Conservation (phyloP, 2,797 vertebrate genomes). For the Mallotus villosus region DNA sequence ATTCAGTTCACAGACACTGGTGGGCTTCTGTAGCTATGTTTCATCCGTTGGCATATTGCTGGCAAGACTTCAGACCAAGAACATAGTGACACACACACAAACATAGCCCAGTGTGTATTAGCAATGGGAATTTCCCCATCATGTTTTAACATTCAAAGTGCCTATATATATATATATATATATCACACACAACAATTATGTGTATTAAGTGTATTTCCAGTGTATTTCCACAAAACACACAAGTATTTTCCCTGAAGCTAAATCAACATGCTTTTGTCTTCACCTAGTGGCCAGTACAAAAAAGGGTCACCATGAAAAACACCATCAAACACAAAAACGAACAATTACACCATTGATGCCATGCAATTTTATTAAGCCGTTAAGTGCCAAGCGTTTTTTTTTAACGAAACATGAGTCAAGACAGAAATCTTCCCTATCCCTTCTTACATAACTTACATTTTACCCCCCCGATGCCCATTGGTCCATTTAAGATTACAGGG, state of each 20-base stretch:
- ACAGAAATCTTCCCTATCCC: constrained; percentile 6
- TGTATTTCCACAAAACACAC: background rate
- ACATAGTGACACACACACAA: no score
- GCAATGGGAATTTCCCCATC: no score
- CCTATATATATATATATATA: no score
- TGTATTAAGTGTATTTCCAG: no score
- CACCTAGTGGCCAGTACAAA: constrained; percentile 39
- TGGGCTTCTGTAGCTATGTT: background rate
- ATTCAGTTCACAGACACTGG: constrained; percentile 1
- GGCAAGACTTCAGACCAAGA: background rate
- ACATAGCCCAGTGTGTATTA: no score
- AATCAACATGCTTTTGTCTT: constrained; percentile 30
- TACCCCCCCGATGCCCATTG: constrained; percentile 18
- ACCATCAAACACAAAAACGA: background rate
- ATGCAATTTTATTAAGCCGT: constrained; percentile 48
- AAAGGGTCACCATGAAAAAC: constrained; percentile 4
- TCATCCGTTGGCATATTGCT: no score
- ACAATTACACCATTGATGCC: background rate
- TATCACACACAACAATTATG: background rate
- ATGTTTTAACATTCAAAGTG: no score
- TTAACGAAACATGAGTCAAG: constrained; percentile 24
- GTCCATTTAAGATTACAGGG: constrained; percentile 31
- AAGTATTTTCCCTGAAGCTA: background rate
- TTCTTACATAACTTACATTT: constrained; percentile 16
- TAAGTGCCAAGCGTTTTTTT: constrained; percentile 53